Conservation (phyloP, 2,888 invertebrate species). For the Mermis nigrescens region DNA sequence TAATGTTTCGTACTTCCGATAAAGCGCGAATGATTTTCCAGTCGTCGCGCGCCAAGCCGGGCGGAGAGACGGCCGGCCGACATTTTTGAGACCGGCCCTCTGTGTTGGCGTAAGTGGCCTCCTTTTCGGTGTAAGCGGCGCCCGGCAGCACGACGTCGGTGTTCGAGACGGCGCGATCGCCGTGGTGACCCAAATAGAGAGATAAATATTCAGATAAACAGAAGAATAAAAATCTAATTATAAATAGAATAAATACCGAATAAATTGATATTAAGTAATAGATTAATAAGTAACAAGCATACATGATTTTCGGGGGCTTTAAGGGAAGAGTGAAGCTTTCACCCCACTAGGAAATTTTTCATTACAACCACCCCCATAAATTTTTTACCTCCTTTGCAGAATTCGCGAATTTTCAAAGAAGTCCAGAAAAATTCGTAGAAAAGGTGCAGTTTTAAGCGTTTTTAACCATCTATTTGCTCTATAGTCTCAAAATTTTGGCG, state of each 20-base stretch:
- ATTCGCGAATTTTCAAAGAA: too few relatives aligned
- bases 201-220: neutral
- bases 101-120: conserved; percentile 87
- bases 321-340: too few relatives aligned
- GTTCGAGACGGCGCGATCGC: conserved; percentile 72
- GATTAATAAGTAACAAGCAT: too few relatives aligned
- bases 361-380: too few relatives aligned
- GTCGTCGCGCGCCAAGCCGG: conserved; percentile 60
- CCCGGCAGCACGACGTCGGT: conserved; percentile 81
- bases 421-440: too few relatives aligned
- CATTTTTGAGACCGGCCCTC: conserved; percentile 79
- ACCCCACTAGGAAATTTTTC: too few relatives aligned
- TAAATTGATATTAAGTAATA: too few relatives aligned
- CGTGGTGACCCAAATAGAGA: conserved; percentile 61
- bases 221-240: neutral
- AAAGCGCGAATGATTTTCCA: conserved; percentile 95
- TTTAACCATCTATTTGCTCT: too few relatives aligned
- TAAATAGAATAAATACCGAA: conserved; percentile 31
- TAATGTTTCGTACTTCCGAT: conserved; percentile 55
- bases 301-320: too few relatives aligned
- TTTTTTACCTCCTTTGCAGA: too few relatives aligned
- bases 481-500: too few relatives aligned
- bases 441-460: too few relatives aligned
- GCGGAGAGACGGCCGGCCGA: conserved; percentile 26
- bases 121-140: conserved; percentile 94